These are phyloP conservation scores for Drosophila percnosoma DNA, from an alignment of 2,888 invertebrate genomes.

Conservation along the genomic window DNA sequence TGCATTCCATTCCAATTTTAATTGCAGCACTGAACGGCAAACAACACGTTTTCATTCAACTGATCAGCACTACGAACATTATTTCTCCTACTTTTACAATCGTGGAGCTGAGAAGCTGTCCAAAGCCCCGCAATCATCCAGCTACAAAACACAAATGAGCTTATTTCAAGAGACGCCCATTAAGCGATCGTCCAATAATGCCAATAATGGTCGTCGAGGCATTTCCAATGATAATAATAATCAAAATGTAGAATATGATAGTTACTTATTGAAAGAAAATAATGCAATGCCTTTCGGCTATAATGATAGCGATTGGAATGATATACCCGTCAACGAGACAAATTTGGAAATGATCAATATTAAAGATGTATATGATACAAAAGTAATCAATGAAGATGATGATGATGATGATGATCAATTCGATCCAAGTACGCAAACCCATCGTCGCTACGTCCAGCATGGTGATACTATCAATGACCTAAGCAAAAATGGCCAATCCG, in stretches of 20 bases:
- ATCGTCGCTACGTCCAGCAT: slow-evolving; percentile 67
- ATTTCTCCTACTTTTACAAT: slow-evolving; percentile 80
- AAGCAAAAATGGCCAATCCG: slow-evolving; percentile 28
- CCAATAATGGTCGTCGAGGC: slow-evolving; percentile 21
- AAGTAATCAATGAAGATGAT: slow-evolving; percentile 18
- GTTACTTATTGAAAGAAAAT: slow-evolving; percentile 67
- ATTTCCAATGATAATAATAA: slow-evolving; percentile 46
- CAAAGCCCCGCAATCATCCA: slow-evolving; percentile 36
- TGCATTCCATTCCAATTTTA: neutral
- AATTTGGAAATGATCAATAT: slow-evolving; percentile 32
- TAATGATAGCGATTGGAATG: slow-evolving; percentile 62
- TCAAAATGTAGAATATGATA: slow-evolving; percentile 49
- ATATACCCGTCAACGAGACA: slow-evolving; percentile 31
- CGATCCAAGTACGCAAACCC: slow-evolving; percentile 34
- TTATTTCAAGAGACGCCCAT: slow-evolving; percentile 50
- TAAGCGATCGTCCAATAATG: slow-evolving; percentile 46
- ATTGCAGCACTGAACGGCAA: slow-evolving; percentile 50
- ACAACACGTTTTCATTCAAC: slow-evolving; percentile 48
- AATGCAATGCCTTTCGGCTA: slow-evolving; percentile 54
- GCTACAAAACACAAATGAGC: slow-evolving; percentile 69
- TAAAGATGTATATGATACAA: slow-evolving; percentile 42
- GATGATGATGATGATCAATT: slow-evolving; percentile 32
- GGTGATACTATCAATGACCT: slow-evolving; percentile 57
- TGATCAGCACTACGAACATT: slow-evolving; percentile 76
- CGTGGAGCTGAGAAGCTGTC: slow-evolving; percentile 54